phyloP scores from a whole-genome alignment of 2,113 vertebrate species.

The Chrysochloris asiatica region DNA sequence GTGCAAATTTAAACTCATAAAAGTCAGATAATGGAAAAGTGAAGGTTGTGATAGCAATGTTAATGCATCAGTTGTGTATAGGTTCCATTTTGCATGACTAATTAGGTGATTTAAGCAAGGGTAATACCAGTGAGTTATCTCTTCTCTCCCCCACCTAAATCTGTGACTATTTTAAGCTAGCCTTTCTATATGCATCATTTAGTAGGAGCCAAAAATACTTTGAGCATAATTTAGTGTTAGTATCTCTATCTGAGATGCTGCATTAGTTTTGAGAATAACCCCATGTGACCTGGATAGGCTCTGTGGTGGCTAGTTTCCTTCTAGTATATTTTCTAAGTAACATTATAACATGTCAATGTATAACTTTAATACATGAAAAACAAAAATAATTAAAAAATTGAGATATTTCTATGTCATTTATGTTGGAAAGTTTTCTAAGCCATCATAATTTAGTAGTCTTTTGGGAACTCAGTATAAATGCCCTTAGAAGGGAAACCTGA shows the following conservation, averaged over 20 bases:
- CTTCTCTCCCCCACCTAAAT: background rate
- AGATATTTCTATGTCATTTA: slow-evolving; percentile 10
- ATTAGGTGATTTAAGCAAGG: slow-evolving; percentile 67
- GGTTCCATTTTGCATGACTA: slow-evolving; percentile 73
- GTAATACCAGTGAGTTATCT: slow-evolving; percentile 37
- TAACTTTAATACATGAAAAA: background rate
- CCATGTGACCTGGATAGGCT: background rate
- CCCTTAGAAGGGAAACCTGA: background rate
- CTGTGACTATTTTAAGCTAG: slow-evolving; percentile 68
- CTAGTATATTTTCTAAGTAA: background rate
- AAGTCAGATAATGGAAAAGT: slow-evolving; percentile 78
- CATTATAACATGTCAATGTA: slow-evolving; percentile 19
- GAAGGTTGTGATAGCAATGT: slow-evolving; percentile 71
- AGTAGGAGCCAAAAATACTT: slow-evolving; percentile 71
- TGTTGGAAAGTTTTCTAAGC: slow-evolving; percentile 33
- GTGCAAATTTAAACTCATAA: slow-evolving; percentile 76
- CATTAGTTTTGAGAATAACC: slow-evolving; percentile 54
- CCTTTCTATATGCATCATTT: slow-evolving; percentile 68
- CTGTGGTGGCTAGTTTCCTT: background rate
- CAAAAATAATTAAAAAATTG: background rate
- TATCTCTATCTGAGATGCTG: slow-evolving; percentile 61
- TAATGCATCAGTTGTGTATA: slow-evolving; percentile 63
- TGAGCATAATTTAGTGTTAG: slow-evolving; percentile 66
- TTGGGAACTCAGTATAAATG: background rate
- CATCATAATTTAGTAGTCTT: background rate